Conservation (phyloP, 2,888 invertebrate genomes). For the Agrochola circellaris region DNA sequence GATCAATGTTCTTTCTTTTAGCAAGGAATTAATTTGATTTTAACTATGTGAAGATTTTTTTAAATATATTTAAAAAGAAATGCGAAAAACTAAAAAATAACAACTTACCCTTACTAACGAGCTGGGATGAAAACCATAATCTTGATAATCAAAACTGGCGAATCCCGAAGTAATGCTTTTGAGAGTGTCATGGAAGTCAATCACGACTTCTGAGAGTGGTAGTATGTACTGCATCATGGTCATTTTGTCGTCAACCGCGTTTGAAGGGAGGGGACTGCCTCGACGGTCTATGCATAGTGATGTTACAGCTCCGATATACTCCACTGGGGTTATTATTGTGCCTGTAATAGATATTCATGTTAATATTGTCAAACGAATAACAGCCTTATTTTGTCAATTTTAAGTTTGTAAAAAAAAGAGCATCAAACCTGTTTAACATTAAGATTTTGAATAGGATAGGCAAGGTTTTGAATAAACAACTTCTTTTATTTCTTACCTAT, state of each 20-base stretch:
- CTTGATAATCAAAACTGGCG: slow-evolving; percentile 98
- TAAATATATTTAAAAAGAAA: too few species aligned
- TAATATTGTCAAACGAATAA: not conserved
- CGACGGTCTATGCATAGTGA: slow-evolving; percentile 94
- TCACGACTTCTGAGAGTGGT: slow-evolving; percentile 97
- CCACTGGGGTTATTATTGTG: slow-evolving; percentile 96
- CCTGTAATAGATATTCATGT: slow-evolving; percentile 84
- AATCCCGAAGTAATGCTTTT: slow-evolving; percentile 98
- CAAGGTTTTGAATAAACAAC: not conserved
- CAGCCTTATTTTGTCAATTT: not conserved
- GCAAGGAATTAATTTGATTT: not conserved
- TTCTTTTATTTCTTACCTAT: slow-evolving; percentile 88
- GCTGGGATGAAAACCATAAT: slow-evolving; percentile 95
- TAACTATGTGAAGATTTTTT: not conserved
- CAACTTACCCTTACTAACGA: slow-evolving; percentile 93
- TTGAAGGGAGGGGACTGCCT: slow-evolving; percentile 91
- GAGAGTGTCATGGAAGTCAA: slow-evolving; percentile 98
- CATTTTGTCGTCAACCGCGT: slow-evolving; percentile 95
- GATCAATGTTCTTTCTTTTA: not conserved
- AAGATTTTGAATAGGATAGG: not conserved
- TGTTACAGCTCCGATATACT: slow-evolving; percentile 93
- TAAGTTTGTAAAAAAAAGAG: slow-evolving; percentile 1
- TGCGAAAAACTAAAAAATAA: too few species aligned
- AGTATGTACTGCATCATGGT: slow-evolving; percentile 95
- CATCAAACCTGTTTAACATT: too few species aligned